Evolutionary conservation across 92 coral and sea anemone genomes (phyloP).

Genomic region (Siderastrea radians): DNA sequence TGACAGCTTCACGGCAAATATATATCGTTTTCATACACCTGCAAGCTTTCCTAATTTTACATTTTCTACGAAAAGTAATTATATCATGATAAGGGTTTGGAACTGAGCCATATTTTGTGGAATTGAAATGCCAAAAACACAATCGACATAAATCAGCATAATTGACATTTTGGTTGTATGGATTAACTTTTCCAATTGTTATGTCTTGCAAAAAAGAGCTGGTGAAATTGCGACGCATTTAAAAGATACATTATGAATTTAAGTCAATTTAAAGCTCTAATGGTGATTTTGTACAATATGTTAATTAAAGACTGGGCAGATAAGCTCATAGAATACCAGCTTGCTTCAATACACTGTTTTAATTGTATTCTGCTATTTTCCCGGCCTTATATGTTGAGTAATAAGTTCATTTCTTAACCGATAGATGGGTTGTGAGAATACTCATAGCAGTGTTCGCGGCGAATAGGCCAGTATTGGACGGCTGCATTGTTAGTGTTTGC

Average conservation of each 20-base stretch:
- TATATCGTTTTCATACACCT: conserved; percentile 9
- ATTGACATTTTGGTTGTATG: conserved; percentile 10
- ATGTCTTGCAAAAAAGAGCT: not conserved
- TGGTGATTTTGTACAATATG: not conserved
- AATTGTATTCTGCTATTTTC: not conserved
- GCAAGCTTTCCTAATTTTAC: conserved; percentile 26
- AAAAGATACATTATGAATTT: conserved; percentile 5
- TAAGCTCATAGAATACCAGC: not conserved
- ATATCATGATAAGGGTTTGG: conserved; percentile 32
- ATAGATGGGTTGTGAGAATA: no score
- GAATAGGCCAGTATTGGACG: no score
- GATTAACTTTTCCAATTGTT: conserved; percentile 28
- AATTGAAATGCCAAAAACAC: conserved; percentile 11
- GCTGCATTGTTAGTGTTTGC: no score
- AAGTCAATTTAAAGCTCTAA: conserved; percentile 12
- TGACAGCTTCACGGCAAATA: conserved; percentile 2
- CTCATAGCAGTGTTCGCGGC: no score
- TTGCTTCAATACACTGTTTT: not conserved
- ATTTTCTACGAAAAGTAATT: conserved; percentile 28
- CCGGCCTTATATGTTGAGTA: not conserved
- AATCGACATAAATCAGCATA: conserved; percentile 33
- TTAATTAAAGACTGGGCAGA: not conserved
- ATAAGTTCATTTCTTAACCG: no score
- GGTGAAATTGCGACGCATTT: not conserved
- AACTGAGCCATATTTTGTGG: conserved; percentile 41